phyloP scores from a whole-genome alignment of 1,140 invertebrate species.

The Forficula auricularia region DNA sequence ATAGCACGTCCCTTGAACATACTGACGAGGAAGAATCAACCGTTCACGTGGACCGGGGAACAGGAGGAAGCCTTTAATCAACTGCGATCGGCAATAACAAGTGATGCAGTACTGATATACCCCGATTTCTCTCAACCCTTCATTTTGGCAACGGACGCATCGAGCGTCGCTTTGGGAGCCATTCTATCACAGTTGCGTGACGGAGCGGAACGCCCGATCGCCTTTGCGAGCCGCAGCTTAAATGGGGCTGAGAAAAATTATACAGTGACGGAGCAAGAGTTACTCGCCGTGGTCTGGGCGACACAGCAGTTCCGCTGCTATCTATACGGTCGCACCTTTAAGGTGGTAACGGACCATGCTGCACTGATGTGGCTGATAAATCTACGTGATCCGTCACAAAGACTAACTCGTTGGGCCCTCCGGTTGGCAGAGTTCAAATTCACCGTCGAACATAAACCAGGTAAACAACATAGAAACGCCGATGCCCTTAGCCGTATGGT shows the following conservation, averaged over 20 bases:
- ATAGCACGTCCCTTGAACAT: conserved; percentile 1
- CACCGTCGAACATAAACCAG: too few relatives aligned
- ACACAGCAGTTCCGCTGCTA: too few relatives aligned
- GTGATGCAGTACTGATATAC: neutral
- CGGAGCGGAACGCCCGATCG: conserved; percentile 4
- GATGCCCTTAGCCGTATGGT: too few relatives aligned
- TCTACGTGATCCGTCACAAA: too few relatives aligned
- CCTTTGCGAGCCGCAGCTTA: conserved; percentile 4
- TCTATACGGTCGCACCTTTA: too few relatives aligned
- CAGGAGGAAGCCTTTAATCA: conserved; percentile 2
- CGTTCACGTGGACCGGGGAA: neutral
- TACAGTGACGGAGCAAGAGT: too few relatives aligned
- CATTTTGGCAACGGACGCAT: conserved; percentile 7
- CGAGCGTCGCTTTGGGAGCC: conserved; percentile 1
- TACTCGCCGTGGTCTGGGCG: too few relatives aligned
- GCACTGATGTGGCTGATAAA: too few relatives aligned
- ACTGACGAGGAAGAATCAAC: conserved; percentile 1
- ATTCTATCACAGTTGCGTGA: conserved; percentile 8
- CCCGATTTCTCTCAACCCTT: conserved; percentile 8
- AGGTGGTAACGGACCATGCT: too few relatives aligned
- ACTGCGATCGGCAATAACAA: conserved; percentile 2
- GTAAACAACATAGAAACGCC: too few relatives aligned
- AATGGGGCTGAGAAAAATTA: conserved; percentile 16
- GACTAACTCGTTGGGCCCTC: too few relatives aligned
- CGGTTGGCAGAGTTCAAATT: too few relatives aligned